Evolutionary conservation across 2,113 vertebrate genomes (phyloP).

Genomic region (Neodon shergylaensis): DNA sequence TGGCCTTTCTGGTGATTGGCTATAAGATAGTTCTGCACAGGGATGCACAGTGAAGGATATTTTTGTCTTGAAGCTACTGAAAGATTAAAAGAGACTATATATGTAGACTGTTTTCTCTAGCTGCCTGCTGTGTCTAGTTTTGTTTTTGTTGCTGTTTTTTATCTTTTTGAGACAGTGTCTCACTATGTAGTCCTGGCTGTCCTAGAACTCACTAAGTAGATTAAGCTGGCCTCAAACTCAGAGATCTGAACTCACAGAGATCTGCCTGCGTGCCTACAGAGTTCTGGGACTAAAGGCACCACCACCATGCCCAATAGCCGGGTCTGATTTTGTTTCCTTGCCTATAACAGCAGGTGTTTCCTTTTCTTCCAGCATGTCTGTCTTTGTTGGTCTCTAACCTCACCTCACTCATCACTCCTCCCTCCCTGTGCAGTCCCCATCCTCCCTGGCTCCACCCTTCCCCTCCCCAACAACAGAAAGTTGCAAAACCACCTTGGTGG

Average conservation of each 20-base stretch:
- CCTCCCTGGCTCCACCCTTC: neutral
- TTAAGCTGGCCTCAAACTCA: neutral
- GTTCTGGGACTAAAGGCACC: neutral
- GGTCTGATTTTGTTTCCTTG: neutral
- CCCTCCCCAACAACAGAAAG: neutral
- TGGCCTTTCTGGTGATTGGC: constrained; percentile 3
- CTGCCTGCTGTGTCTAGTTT: neutral
- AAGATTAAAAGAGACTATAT: neutral
- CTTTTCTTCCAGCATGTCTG: neutral
- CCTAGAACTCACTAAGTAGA: neutral
- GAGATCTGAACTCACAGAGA: neutral
- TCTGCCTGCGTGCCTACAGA: neutral
- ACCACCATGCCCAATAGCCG: neutral
- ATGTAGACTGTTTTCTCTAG: neutral
- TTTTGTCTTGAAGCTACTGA: neutral
- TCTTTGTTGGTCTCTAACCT: neutral
- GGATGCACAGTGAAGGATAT: neutral
- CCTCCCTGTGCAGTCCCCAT: neutral
- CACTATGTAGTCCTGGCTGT: neutral
- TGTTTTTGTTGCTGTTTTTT: neutral
- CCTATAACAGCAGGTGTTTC: neutral
- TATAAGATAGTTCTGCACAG: neutral
- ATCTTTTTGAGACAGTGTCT: neutral
- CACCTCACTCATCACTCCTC: neutral
- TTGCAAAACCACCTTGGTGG: constrained; percentile 72